Conservation (phyloP, 2,113 vertebrate species). For the Bagarius yarrelli region DNA sequence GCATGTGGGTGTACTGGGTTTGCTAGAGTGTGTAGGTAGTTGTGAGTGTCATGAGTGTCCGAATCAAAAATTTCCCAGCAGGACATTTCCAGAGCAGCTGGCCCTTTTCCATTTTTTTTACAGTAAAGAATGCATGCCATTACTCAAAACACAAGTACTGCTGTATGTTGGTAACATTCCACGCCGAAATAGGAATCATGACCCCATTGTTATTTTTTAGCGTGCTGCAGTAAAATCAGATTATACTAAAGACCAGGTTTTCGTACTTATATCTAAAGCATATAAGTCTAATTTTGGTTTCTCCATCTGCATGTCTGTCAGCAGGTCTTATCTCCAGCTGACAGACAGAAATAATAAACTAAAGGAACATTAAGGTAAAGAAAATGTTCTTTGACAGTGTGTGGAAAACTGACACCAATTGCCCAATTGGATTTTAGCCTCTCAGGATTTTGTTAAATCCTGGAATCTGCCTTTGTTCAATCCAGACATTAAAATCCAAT, state of each 20-base stretch:
- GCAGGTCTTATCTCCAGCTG: not conserved
- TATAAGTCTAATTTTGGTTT: not conserved
- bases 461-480: constrained; percentile 6
- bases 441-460: constrained; percentile 4
- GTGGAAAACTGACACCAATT: not conserved
- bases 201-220: fast-evolving
- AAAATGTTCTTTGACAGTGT: constrained; percentile 4
- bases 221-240: too few species aligned
- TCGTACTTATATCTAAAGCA: not conserved
- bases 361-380: not conserved
- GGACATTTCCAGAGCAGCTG: too few species aligned
- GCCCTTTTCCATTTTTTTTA: too few species aligned
- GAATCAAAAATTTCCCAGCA: too few species aligned
- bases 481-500: constrained; percentile 24
- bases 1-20: too few species aligned
- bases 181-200: too few species aligned
- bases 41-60: too few species aligned
- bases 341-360: not conserved
- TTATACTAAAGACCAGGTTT: not conserved
- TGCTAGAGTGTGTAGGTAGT: too few species aligned
- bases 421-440: constrained; percentile 13
- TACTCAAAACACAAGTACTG: not conserved
- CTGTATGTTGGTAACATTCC: not conserved
- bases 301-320: not conserved
- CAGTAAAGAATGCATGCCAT: not conserved